A percentile compares a stretch with the other conserved stretches of the same genome.
Evolutionary conservation across 2,888 invertebrate genomes (phyloP).

Genomic region (Epistrophe grossulariae): DNA sequence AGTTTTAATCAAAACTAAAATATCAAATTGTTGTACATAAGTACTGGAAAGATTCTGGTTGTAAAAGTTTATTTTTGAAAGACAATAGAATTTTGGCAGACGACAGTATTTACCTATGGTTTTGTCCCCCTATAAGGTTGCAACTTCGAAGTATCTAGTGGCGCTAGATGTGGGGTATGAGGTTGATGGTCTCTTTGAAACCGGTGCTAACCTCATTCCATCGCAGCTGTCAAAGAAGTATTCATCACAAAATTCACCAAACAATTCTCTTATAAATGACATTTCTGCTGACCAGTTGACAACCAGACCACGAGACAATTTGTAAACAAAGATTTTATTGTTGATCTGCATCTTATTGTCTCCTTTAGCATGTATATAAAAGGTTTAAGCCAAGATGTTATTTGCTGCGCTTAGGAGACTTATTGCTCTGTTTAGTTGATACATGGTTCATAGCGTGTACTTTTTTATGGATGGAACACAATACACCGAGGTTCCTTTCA

Average conservation of each 20-base stretch:
- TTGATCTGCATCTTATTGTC: neutral
- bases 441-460: too few species aligned
- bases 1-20: neutral
- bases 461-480: too few species aligned
- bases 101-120: constrained; percentile 10
- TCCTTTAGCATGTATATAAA: too few species aligned
- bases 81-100: neutral
- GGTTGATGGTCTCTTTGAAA: neutral
- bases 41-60: constrained; percentile 2
- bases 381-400: too few species aligned
- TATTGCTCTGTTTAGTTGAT: too few species aligned
- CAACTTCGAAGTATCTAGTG: neutral
- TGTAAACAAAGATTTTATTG: neutral
- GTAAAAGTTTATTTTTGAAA: constrained; percentile 6
- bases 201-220: constrained; percentile 7
- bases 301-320: neutral
- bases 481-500: too few species aligned
- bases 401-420: too few species aligned
- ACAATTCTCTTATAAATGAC: neutral
- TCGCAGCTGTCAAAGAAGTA: constrained; percentile 27
- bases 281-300: neutral
- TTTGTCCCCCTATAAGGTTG: neutral
- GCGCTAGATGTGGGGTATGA: neutral
- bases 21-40: neutral
- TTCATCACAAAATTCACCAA: neutral